Evolutionary conservation across 2,888 invertebrate species (phyloP).

Genomic region (Adelognathus sp.): DNA sequence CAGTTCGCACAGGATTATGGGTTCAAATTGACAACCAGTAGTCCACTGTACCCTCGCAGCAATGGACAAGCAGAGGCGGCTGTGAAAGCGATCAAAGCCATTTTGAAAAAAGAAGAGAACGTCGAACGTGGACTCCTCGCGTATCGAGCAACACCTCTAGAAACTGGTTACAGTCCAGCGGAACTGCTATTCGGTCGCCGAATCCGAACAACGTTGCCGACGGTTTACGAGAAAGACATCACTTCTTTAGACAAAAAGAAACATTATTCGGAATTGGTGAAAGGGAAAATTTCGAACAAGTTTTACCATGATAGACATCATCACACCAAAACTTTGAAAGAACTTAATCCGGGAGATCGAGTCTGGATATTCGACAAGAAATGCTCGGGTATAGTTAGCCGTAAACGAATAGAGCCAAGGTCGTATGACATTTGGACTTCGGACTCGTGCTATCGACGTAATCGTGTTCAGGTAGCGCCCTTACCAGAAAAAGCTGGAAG

Average conservation of each 20-base stretch:
- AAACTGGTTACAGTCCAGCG: constrained; percentile 44
- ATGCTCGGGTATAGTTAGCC: neutral
- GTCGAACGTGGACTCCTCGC: constrained; percentile 53
- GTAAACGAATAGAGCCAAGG: neutral
- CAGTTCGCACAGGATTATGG: neutral
- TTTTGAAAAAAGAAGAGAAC: neutral
- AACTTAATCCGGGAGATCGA: neutral
- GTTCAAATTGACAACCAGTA: neutral
- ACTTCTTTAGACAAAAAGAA: neutral
- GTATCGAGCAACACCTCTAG: constrained; percentile 50
- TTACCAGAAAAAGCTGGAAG: neutral
- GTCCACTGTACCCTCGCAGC: constrained; percentile 35
- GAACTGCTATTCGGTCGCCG: constrained; percentile 16
- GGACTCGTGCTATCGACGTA: neutral
- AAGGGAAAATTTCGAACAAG: neutral
- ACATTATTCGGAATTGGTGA: neutral
- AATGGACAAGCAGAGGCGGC: constrained; percentile 53
- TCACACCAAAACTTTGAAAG: neutral
- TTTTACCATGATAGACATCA: constrained; percentile 1
- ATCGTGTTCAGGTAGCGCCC: neutral
- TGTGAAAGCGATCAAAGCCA: neutral
- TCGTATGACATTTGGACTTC: neutral
- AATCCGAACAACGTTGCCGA: neutral
- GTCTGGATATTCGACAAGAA: neutral
- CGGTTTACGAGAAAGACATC: neutral